These are phyloP conservation scores for Castor canadensis DNA, from an alignment of 2,113 vertebrate species.

Conservation along the genomic window DNA sequence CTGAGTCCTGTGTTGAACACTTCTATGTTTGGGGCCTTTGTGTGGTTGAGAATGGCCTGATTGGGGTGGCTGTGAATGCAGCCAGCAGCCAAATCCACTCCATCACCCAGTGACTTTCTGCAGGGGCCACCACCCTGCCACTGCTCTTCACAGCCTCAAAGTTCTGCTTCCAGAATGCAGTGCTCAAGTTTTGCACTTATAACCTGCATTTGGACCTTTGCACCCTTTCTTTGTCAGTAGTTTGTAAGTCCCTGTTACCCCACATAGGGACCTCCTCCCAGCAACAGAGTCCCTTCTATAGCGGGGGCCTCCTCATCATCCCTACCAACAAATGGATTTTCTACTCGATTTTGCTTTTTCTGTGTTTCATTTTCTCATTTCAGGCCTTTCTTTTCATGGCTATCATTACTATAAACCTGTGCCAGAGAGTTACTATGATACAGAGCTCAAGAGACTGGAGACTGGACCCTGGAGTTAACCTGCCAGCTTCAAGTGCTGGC, in stretches of 20 bases:
- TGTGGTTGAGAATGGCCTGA: conserved; percentile 50
- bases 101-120: not conserved
- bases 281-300: not conserved
- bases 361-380: not conserved
- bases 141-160: not conserved
- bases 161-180: rapidly evolving
- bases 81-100: not conserved
- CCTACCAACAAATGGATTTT: not conserved
- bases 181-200: not conserved
- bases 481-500: not conserved
- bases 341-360: not conserved
- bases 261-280: rapidly evolving
- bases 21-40: conserved; percentile 70
- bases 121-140: not conserved
- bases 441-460: not conserved
- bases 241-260: not conserved
- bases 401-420: not conserved
- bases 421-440: not conserved
- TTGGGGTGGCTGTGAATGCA: not conserved
- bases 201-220: not conserved
- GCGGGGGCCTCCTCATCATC: rapidly evolving
- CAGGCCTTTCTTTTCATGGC: not conserved
- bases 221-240: not conserved
- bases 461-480: not conserved
- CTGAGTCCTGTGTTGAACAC: not conserved